phyloP scores from a whole-genome alignment of 2,888 invertebrate genomes.

The Pediacus dermestoides region DNA sequence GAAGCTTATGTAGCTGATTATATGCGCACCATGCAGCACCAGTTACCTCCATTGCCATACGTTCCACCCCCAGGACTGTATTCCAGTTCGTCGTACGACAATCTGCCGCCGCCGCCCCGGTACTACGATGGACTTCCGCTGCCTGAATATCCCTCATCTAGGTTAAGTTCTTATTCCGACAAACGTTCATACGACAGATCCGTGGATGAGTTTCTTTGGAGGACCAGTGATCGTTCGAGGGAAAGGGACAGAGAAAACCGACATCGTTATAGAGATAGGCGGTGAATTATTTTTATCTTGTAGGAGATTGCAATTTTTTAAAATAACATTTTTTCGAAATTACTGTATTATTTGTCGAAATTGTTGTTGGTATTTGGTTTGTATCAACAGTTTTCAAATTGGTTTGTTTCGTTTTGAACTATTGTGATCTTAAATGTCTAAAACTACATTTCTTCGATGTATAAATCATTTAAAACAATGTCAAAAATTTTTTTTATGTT shows the following conservation, averaged over 20 bases:
- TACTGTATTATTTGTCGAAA: too few species aligned
- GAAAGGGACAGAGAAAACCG: slow-evolving; percentile 44
- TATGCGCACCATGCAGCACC: slow-evolving; percentile 84
- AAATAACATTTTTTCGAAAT: too few species aligned
- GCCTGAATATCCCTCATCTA: slow-evolving; percentile 67
- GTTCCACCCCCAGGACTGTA: slow-evolving; percentile 63
- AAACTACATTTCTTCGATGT: slow-evolving; percentile 16
- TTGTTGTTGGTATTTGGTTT: too few species aligned
- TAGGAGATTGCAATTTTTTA: too few species aligned
- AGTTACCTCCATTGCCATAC: slow-evolving; percentile 80
- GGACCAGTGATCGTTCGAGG: slow-evolving; percentile 56
- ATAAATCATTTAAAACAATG: slow-evolving; percentile 20
- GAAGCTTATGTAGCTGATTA: slow-evolving; percentile 86
- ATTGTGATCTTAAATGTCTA: slow-evolving; percentile 10
- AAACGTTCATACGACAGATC: slow-evolving; percentile 78
- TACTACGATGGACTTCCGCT: slow-evolving; percentile 76
- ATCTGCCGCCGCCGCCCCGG: slow-evolving; percentile 64
- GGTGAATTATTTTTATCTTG: slow-evolving; percentile 35
- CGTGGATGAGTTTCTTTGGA: slow-evolving; percentile 83
- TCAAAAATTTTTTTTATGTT: slow-evolving; percentile 19
- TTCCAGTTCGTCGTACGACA: slow-evolving; percentile 50
- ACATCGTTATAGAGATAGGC: slow-evolving; percentile 53
- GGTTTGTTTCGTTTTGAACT: too few species aligned
- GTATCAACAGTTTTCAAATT: too few species aligned
- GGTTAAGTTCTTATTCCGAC: slow-evolving; percentile 55